A percentile compares a stretch with the other conserved stretches of the same genome.
phyloP scores from a whole-genome alignment of 2,113 vertebrate genomes.

The Geococcyx californianus region DNA sequence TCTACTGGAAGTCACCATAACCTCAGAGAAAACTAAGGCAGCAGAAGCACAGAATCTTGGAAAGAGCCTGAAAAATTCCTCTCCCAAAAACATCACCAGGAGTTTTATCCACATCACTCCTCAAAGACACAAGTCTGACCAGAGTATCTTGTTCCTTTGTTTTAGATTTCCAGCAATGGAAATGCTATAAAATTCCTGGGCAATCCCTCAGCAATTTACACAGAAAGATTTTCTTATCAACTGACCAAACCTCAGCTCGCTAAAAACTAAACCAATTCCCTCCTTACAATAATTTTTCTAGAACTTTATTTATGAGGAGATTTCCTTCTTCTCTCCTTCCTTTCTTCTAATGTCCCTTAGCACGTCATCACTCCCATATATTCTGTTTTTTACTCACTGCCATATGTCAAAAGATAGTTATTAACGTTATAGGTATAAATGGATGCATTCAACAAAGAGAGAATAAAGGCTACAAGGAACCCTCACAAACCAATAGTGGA shows the following conservation, averaged over 20 bases:
- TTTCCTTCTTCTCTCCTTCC: background rate
- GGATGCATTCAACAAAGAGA: background rate
- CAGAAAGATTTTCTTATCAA: background rate
- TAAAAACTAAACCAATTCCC: background rate
- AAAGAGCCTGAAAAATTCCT: background rate
- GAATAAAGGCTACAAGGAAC: background rate
- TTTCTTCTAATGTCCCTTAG: background rate
- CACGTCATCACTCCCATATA: background rate
- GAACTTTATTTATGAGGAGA: background rate
- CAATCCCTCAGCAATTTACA: background rate
- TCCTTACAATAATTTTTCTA: background rate
- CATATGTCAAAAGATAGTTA: background rate
- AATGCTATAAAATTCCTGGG: background rate
- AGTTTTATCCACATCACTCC: background rate
- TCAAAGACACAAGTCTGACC: background rate
- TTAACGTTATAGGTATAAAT: background rate
- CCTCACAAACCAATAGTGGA: background rate
- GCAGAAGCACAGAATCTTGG: background rate
- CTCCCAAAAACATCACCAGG: background rate
- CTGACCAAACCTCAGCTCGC: background rate
- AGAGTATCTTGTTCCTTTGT: background rate
- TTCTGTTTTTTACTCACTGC: background rate
- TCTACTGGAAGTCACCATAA: background rate
- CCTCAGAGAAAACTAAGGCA: fast-evolving
- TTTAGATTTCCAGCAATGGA: background rate